Base-by-base conservation (phyloP, 2,797 vertebrate species). In the Pelobates cultripes region DNA sequence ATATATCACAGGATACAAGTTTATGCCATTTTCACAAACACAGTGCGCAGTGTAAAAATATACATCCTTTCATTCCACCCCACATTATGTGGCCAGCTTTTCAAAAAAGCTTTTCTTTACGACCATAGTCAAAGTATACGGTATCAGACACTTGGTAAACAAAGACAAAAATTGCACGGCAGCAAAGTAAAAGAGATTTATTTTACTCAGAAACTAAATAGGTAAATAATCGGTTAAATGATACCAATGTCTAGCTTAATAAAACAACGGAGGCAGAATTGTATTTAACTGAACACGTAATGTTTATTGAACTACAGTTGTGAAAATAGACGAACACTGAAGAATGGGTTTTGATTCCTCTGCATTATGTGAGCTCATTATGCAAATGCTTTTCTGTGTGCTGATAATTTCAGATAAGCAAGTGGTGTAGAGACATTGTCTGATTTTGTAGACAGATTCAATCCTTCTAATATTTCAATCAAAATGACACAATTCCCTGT, bases 401-500 rank as follows among this genome's bases (percentile, higher is more conserved):
- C 67, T 41, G 45, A 79, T 57, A 17, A 73, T 71, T n/a, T n/a
- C 51, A 74, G 43, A 70, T 61, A 71, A 45, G 60, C 67, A 53
- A 69, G 67, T 44, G 55, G 12, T 42, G 53, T 4, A 6, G 14
- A 70, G n/a, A 55, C 44, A 51, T 53, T 63, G 75, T 75, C 14
- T 43, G 66, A 63, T 70, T 77, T 47, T 55, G 40, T 17, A 70
- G 57, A 15, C 77, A 79, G 77, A 84, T 75, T 70, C 40, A 53
- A 74, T 79, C 55, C 44, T 9, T 57, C 70, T 70, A 70, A 78
- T 61, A 57, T 70, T 83, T 82, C 80, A 82, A 77, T 82, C 80
- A 77, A 14, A 77, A 79, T 78, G 61, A 79, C 76, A 70, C 76
- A 79, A 83, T 83, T 79, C 64, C 28, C 76, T 47, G 67, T 84